Evolutionary conservation across 2,888 invertebrate species (phyloP).

Genomic region (Melieria omissa): DNA sequence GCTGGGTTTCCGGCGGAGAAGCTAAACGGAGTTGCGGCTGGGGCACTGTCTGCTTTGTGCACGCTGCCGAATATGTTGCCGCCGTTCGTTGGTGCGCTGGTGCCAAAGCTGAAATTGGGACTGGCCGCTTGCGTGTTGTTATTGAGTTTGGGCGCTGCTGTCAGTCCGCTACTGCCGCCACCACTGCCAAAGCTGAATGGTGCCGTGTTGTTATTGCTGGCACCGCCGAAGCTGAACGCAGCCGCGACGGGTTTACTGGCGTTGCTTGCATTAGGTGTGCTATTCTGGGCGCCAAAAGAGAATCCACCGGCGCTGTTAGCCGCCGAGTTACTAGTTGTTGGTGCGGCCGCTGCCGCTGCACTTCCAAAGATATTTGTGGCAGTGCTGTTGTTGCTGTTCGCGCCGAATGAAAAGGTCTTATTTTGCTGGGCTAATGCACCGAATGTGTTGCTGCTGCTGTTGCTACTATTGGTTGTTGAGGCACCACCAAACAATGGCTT

Average conservation of each 20-base stretch:
- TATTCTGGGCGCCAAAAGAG: conserved; percentile 38
- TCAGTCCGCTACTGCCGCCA: conserved; percentile 14
- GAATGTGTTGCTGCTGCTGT: conserved; percentile 32
- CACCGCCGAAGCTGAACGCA: conserved; percentile 50
- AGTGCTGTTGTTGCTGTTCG: conserved; percentile 24
- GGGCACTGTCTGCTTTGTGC: conserved; percentile 29
- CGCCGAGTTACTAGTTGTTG: conserved; percentile 24
- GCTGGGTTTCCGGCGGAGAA: conserved; percentile 45
- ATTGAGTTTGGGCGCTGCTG: conserved; percentile 7
- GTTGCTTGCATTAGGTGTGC: too few relatives aligned
- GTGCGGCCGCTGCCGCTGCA: conserved; percentile 42
- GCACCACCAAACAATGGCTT: conserved; percentile 27
- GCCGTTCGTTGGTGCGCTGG: neutral
- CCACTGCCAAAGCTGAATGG: conserved; percentile 49
- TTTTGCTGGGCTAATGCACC: conserved; percentile 41
- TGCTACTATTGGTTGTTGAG: conserved; percentile 13
- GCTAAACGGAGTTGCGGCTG: conserved; percentile 44
- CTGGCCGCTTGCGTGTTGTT: conserved; percentile 2
- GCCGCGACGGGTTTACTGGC: neutral
- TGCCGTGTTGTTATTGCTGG: conserved; percentile 25
- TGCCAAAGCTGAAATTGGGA: conserved; percentile 3
- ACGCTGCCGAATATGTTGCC: conserved; percentile 46
- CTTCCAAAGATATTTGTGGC: conserved; percentile 50
- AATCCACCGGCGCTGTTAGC: conserved; percentile 46
- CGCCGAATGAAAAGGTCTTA: conserved; percentile 50